A percentile compares a stretch with the other conserved stretches of the same genome.
Evolutionary conservation across 2,113 vertebrate genomes (phyloP).

Genomic region (Lipotes vexillifer): DNA sequence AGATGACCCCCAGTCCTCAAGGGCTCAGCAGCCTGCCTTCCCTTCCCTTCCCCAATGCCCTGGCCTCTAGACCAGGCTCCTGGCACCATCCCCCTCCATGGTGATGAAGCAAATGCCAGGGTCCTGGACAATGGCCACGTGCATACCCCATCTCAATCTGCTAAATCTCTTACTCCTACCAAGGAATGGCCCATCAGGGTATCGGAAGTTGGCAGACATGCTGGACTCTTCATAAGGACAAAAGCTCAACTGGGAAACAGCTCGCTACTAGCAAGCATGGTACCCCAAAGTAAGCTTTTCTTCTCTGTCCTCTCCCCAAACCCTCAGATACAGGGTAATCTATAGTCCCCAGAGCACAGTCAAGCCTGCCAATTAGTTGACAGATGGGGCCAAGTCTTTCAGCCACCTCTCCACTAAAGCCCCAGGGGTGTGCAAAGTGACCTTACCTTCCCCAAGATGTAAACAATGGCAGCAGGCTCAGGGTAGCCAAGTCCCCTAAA

Average conservation of each 20-base stretch:
- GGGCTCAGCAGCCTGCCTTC: not conserved
- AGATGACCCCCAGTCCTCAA: not conserved
- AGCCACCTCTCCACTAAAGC: not conserved
- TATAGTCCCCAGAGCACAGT: not conserved
- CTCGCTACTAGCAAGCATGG: not conserved
- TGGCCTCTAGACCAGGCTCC: not conserved
- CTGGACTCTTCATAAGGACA: not conserved
- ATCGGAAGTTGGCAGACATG: not conserved
- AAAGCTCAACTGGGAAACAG: not conserved
- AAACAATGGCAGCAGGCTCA: not conserved
- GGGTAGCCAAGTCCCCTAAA: not conserved
- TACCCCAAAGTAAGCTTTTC: not conserved
- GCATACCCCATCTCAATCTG: not conserved
- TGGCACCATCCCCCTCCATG: not conserved
- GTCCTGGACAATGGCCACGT: not conserved
- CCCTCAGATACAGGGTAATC: not conserved
- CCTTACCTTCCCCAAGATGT: not conserved
- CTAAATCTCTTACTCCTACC: not conserved
- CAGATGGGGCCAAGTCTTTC: not conserved
- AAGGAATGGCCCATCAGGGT: not conserved
- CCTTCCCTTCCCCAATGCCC: not conserved
- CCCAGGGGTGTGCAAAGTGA: not conserved
- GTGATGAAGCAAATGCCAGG: not conserved
- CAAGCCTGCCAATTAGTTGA: not conserved
- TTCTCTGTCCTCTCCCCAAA: not conserved